These are phyloP conservation scores for Elymnias hypermnestra DNA, from an alignment of 1,140 invertebrate species.

Conservation along the genomic window DNA sequence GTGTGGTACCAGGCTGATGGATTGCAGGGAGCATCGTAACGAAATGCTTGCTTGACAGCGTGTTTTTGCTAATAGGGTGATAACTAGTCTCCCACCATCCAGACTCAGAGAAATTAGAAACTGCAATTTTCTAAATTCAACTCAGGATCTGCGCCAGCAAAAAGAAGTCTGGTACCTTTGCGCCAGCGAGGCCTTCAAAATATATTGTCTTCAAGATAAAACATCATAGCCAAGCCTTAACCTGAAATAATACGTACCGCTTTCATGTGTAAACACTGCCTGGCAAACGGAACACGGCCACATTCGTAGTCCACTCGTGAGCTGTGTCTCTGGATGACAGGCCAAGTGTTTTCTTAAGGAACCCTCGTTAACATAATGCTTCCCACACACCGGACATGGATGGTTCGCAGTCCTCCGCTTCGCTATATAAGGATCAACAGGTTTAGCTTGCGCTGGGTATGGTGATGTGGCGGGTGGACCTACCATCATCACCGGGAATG, in stretches of 20 bases:
- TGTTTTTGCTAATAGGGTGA: too few relatives aligned
- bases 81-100: too few relatives aligned
- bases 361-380: constrained; percentile 96
- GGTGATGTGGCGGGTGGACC: constrained; percentile 70
- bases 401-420: constrained; percentile 95
- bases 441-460: constrained; percentile 72
- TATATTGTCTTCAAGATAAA: too few relatives aligned
- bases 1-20: too few relatives aligned
- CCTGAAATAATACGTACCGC: constrained; percentile 88
- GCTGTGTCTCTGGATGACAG: constrained; percentile 93
- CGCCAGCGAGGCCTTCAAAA: too few relatives aligned
- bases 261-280: constrained; percentile 95
- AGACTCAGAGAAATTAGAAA: too few relatives aligned
- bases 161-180: too few relatives aligned
- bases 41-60: too few relatives aligned
- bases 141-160: too few relatives aligned
- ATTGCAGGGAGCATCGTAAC: too few relatives aligned
- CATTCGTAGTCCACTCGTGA: constrained; percentile 91
- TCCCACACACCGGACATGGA: constrained; percentile 95
- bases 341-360: constrained; percentile 93
- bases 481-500: constrained; percentile 60
- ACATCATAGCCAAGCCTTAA: too few relatives aligned
- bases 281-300: constrained; percentile 96
- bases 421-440: constrained; percentile 86
- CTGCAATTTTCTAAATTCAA: too few relatives aligned